phyloP scores from a whole-genome alignment of 2,113 vertebrate species.

The Hassar affinis region DNA sequence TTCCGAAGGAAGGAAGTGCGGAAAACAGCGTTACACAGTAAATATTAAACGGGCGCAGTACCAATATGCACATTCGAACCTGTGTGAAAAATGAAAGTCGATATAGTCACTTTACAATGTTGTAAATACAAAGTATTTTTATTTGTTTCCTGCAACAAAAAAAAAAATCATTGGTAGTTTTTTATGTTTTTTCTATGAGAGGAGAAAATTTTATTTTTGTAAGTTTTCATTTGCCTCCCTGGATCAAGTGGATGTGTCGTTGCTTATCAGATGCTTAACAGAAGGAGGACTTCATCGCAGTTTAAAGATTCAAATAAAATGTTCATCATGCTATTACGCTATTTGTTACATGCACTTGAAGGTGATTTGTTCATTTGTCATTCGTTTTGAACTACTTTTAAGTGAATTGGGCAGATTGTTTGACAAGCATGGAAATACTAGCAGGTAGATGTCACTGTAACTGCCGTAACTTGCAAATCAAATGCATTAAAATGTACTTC shows the following conservation, averaged over 20 bases:
- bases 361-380: background rate
- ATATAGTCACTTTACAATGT: slow-evolving; percentile 25
- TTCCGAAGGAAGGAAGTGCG: slow-evolving; percentile 45
- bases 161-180: slow-evolving; percentile 59
- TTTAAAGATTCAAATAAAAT: background rate
- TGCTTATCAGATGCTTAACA: slow-evolving; percentile 57
- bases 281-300: slow-evolving; percentile 35
- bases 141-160: slow-evolving; percentile 45
- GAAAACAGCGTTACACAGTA: slow-evolving; percentile 26
- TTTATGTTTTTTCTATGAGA: slow-evolving; percentile 60
- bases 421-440: background rate
- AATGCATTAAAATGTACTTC: background rate
- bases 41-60: slow-evolving; percentile 17
- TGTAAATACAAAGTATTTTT: slow-evolving; percentile 54
- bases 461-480: background rate
- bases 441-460: background rate
- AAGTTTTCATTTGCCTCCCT: slow-evolving; percentile 58
- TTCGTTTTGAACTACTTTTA: background rate
- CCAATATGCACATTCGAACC: slow-evolving; percentile 18
- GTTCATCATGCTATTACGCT: background rate
- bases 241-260: slow-evolving; percentile 55
- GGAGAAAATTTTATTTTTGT: slow-evolving; percentile 59
- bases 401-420: background rate
- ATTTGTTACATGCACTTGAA: background rate
- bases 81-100: slow-evolving; percentile 27